Conservation (phyloP, 2,113 vertebrate genomes). For the Columba janthina region DNA sequence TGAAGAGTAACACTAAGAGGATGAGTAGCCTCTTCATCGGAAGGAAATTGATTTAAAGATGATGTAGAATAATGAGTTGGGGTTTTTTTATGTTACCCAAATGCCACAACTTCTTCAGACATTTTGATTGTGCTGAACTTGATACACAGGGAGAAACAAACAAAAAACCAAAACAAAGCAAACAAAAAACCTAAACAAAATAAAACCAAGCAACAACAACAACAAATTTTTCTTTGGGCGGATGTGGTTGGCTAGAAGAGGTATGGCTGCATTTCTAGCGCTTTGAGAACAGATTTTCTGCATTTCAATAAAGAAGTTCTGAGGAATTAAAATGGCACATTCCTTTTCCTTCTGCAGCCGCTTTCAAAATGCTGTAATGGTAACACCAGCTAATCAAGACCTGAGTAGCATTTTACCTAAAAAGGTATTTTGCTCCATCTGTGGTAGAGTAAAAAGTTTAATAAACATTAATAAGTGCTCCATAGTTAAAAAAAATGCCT, state of each 20-base stretch:
- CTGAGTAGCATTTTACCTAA: background rate
- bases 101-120: fast-evolving
- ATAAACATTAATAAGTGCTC: background rate
- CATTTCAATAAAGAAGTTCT: background rate
- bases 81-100: background rate
- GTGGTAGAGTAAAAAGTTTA: background rate
- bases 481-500: background rate
- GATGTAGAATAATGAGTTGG: background rate
- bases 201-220: too few relatives aligned
- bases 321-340: background rate
- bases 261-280: background rate
- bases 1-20: background rate
- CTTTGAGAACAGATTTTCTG: background rate
- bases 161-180: too few relatives aligned
- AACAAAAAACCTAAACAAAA: too few relatives aligned
- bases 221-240: background rate
- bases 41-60: background rate
- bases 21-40: too few relatives aligned
- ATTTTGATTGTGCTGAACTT: background rate
- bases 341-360: background rate
- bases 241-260: background rate
- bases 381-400: background rate
- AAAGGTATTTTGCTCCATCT: background rate
- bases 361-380: background rate
- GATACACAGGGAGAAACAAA: background rate